Evolutionary conservation across 2,888 invertebrate genomes (phyloP).

Genomic region (Xanthia icteritia): DNA sequence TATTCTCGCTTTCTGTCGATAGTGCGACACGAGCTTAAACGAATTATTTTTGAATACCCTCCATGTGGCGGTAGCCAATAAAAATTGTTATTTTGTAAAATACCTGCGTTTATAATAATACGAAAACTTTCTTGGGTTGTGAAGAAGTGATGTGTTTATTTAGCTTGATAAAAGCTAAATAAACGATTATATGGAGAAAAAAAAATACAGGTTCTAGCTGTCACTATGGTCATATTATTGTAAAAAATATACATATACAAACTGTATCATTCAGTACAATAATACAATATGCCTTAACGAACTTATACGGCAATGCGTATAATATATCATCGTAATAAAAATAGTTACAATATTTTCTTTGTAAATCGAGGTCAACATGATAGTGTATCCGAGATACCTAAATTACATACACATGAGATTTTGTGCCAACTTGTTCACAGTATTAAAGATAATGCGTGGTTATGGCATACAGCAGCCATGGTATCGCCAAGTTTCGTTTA

Average conservation of each 20-base stretch:
- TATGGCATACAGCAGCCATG: slow-evolving; percentile 57
- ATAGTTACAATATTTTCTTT: slow-evolving; percentile 42
- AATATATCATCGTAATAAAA: slow-evolving; percentile 43
- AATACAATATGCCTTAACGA: not conserved
- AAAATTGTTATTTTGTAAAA: not conserved
- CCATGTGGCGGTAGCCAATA: not conserved
- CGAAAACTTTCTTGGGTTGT: not conserved
- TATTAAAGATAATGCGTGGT: slow-evolving; percentile 57
- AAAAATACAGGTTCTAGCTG: not conserved
- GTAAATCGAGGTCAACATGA: slow-evolving; percentile 54
- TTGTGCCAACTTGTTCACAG: slow-evolving; percentile 64
- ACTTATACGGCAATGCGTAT: slow-evolving; percentile 50
- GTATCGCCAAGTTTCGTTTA: slow-evolving; percentile 63
- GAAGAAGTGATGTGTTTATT: not conserved
- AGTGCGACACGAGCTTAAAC: slow-evolving; percentile 4
- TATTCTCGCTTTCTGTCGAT: slow-evolving; percentile 15
- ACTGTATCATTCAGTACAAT: not conserved
- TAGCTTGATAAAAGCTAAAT: not conserved
- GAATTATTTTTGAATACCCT: slow-evolving; percentile 44
- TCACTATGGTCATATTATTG: not conserved
- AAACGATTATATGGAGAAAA: not conserved
- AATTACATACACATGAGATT: slow-evolving; percentile 42
- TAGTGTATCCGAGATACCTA: slow-evolving; percentile 37
- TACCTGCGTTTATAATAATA: slow-evolving; percentile 22
- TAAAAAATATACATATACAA: not conserved